These are phyloP conservation scores for Odobenus rosmarus DNA, from an alignment of 2,113 vertebrate species.

Conservation along the genomic window DNA sequence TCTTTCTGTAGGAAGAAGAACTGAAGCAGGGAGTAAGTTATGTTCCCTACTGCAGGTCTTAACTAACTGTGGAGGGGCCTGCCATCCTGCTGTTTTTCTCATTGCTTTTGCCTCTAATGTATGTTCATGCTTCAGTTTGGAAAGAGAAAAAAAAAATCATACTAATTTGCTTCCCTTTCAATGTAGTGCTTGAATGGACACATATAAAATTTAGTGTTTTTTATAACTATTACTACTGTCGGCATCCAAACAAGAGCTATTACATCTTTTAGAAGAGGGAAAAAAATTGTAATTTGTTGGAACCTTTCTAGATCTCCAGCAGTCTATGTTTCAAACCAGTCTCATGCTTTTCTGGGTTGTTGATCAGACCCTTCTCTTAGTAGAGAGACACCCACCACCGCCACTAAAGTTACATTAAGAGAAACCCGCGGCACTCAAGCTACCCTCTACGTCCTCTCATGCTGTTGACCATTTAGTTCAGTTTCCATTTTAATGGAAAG, in stretches of 20 bases:
- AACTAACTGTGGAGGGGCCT: conserved; percentile 85
- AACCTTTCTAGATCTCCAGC: neutral
- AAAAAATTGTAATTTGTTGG: conserved; percentile 42
- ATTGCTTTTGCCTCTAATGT: conserved; percentile 85
- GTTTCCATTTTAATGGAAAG: conserved; percentile 38
- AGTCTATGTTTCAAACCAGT: conserved; percentile 25
- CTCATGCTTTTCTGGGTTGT: neutral
- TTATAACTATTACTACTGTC: conserved; percentile 57
- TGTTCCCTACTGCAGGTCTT: conserved; percentile 80
- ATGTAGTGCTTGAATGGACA: conserved; percentile 76
- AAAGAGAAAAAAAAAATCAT: conserved; percentile 74
- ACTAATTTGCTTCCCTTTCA: conserved; percentile 80
- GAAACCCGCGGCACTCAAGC: neutral
- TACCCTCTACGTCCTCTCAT: neutral
- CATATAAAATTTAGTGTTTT: conserved; percentile 61
- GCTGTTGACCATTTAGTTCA: neutral
- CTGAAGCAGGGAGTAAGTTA: conserved; percentile 93
- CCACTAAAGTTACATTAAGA: neutral
- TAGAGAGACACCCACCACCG: neutral
- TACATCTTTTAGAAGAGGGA: conserved; percentile 47
- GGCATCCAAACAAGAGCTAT: conserved; percentile 47
- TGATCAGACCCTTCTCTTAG: conserved; percentile 25
- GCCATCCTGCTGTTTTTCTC: conserved; percentile 80
- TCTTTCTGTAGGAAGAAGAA: conserved; percentile 95
- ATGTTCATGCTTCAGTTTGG: conserved; percentile 80